A percentile compares a stretch with the other conserved stretches of the same genome.
Evolutionary conservation across 2,888 invertebrate species (phyloP).

Genomic region (Tinea semifulvella): DNA sequence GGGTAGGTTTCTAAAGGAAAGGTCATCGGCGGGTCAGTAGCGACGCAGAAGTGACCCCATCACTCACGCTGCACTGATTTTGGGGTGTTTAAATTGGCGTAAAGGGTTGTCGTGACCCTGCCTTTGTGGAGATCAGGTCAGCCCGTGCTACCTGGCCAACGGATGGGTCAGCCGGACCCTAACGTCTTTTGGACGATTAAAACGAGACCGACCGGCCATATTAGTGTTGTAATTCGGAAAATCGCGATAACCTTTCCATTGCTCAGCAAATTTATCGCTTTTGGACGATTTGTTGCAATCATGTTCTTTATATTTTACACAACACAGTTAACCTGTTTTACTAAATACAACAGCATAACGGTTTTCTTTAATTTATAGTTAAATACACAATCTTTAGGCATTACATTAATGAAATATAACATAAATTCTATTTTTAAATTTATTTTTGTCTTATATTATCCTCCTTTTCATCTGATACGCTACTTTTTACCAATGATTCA

Average conservation of each 20-base stretch:
- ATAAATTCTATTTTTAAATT: too few relatives aligned
- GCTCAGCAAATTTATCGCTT: constrained; percentile 27
- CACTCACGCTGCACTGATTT: constrained; percentile 62
- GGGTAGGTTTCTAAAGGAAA: constrained; percentile 47
- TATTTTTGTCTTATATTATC: too few relatives aligned
- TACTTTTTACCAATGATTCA: too few relatives aligned
- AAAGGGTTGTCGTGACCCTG: constrained; percentile 57
- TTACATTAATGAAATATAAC: too few relatives aligned
- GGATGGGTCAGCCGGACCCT: constrained; percentile 42
- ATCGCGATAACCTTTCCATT: constrained; percentile 56
- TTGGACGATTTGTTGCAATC: constrained; percentile 12
- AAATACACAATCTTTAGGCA: too few relatives aligned
- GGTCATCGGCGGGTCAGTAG: constrained; percentile 56
- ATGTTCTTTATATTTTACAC: constrained; percentile 11
- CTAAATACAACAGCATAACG: too few relatives aligned
- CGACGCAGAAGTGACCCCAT: constrained; percentile 58
- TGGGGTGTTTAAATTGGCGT: constrained; percentile 56
- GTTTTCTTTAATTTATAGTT: too few relatives aligned
- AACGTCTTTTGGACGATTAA: constrained; percentile 53
- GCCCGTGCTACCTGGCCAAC: constrained; percentile 52
- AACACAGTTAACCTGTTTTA: constrained; percentile 8
- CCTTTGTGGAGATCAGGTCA: constrained; percentile 38
- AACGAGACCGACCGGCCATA: constrained; percentile 50
- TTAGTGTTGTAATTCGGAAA: constrained; percentile 48
- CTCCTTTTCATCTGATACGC: too few relatives aligned